Evolutionary conservation across 2,113 vertebrate genomes (phyloP), one percentile per base, ranked within the genome.

Genomic region (Crotalus tigris): DNA sequence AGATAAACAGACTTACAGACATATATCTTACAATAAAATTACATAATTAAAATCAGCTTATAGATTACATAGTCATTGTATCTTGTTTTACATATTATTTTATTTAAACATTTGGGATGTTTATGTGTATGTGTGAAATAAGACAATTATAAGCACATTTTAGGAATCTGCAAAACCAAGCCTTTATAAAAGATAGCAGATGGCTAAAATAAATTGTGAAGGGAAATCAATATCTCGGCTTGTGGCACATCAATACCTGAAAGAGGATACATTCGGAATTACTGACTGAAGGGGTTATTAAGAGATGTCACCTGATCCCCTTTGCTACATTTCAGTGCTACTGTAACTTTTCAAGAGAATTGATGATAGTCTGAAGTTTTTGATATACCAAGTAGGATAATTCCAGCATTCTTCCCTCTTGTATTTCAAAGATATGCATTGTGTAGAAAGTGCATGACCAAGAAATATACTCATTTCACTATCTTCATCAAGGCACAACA

Each of bases 261-360:
- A 94, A 94, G 92, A 95, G 92, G 94, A 95, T 93, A 91, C 91
- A 88, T 95, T 94, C 87, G 90, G 91, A 96, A 95, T 59, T 92
- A 46, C 89, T 57, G 75, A 49, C 91, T 90, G 95, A 92, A 95
- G 95, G 95, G n/a, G n/a, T 85, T 90, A 87, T 92, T 93, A 90
- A 93, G 89, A 95, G 96, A 96, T 96, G 96, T 97, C 96, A 97
- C 44, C 95, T 94, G 91, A 93, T 94, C 92, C 94, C 96, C 91
- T 95, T 96, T 96, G 90, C 85, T 88, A 91, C 89, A 88, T 95
- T 96, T 97, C 95, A 97, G 94, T 95, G 93, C 86, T 5, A 6
- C 55, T 91, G 95, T 96, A 95, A 69, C 95, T 89, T 95, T 96
- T 94, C 69, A 92, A 81, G 44, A 93, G 92, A 86, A 39, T 85